Evolutionary conservation across 2,797 vertebrate genomes (phyloP), one percentile per base, ranked within the genome.

Genomic region (Sciaenops ocellatus): DNA sequence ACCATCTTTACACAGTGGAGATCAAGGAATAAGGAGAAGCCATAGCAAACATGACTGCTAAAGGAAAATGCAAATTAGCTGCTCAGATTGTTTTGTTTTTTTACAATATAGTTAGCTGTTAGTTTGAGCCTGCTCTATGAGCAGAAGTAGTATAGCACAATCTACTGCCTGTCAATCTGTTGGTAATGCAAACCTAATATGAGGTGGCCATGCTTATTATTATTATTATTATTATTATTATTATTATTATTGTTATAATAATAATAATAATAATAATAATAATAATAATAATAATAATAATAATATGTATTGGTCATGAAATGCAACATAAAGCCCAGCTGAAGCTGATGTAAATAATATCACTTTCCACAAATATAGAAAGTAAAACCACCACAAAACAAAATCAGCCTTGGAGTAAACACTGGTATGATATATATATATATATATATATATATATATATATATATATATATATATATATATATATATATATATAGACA

Each of bases 1-100:
- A 20, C 3, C 26, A 34, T 52, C 6, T 52, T 18, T 57, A 44
- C 26, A 38, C 50, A 75, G 30, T 30, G n/a, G 38, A 63, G 20
- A 64, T 5, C 38, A 16, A 12, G 9, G 10, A 30, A 50, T 42
- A 50, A 46, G 15, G 41, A 50, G 26, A 59, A 42, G 11, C 15
- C 51, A 46, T 17, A 20, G 48, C 18, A 60, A 55, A 67, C 26
- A 24, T 20, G 34, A 24, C 48, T 64, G 15, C 5, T 20, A 46
- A 46, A 59, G n/a, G 17, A 30, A 77, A 56, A 28, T 18, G 18
- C 47, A 24, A 52, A 24, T 57, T 34, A 52, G 34, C 34, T 64
- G 44, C 65, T 61, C 16, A 48, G 12, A 34, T n/a, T 48, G n/a
- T 12, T 18, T 20, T 28, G 50, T 10, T 72, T 28, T 15, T 44